Base-by-base conservation (phyloP, 2,113 vertebrate species). In the Atrichornis clamosus region DNA sequence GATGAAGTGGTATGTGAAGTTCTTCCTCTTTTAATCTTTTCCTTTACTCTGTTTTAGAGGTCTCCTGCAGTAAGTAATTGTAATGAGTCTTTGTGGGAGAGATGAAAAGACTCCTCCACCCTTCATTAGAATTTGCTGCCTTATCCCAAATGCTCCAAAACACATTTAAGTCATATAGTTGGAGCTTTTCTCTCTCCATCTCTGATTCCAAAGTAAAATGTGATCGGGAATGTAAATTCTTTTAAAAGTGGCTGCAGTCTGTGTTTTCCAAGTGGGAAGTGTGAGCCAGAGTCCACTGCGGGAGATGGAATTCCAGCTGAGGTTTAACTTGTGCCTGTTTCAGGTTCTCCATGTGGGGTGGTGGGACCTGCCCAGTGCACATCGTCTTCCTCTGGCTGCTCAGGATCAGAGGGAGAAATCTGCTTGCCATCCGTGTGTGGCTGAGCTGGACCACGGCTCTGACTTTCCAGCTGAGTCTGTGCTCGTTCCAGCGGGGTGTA, bases 211-310 rank as follows among this genome's bases (percentile, higher is more conserved):
- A 75, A 78, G 47, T 55, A 73, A 58, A 84, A 80, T 89, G 72
- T 50, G 68, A 88, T 60, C 17, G 56, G 72, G 89, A 92, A 89
- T 74, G 73, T 81, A 74, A 91, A 94, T 92, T 80, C 89, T 73
- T 94, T 73, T 63, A 39, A 21, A 75, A 78, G 79, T 78, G 93
- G 81, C 93, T 89, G 87, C 77, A 60, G 67, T 20, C 32, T 27
- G 33, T 46, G 72, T 72, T 91, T 77, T 89, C 92, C 87, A 59
- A 60, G 87, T 75, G 11, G 90, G 74, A 78, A 69, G 68, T 35
- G 80, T 89, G 56, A 92, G 83, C 63, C 89, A 90, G 87, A 93
- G 89, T 46, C 42, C 33, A 1, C 53, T 23, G 84, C 9, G 19
- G 46, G 63, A 77, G 77, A 35, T 49, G 1, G 3, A 84, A 65